Evolutionary conservation across 1,140 invertebrate genomes (phyloP).

Genomic region (Diploscapter pachys): DNA sequence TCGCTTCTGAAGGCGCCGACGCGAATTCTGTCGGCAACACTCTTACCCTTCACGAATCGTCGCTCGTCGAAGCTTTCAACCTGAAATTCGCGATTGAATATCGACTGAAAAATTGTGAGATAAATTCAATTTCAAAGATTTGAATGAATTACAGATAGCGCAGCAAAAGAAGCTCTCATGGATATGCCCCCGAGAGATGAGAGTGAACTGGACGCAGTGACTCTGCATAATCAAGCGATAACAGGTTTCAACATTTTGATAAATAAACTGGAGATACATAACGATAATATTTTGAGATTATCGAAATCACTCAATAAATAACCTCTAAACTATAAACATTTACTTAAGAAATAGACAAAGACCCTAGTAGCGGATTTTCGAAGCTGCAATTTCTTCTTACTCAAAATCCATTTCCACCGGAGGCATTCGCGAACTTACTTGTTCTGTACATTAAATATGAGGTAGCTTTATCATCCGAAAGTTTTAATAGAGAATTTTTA

Average conservation of each 20-base stretch:
- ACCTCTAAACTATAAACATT: too few relatives aligned
- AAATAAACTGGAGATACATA: too few relatives aligned
- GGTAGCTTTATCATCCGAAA: constrained; percentile 44
- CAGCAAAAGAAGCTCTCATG: constrained; percentile 67
- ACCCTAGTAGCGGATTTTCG: constrained; percentile 88
- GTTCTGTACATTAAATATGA: constrained; percentile 92
- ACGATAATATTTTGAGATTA: too few relatives aligned
- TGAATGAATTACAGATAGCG: not conserved
- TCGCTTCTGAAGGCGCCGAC: constrained; percentile 92
- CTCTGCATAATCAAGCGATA: constrained; percentile 90
- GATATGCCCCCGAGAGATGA: constrained; percentile 94
- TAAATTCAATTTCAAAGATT: not conserved
- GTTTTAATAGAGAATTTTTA: constrained; percentile 50
- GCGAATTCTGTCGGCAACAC: constrained; percentile 95
- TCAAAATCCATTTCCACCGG: constrained; percentile 91
- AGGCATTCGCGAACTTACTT: constrained; percentile 93
- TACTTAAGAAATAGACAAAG: constrained; percentile 74
- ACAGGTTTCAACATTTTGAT: not conserved
- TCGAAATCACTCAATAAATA: too few relatives aligned
- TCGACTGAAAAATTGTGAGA: constrained; percentile 84
- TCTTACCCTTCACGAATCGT: constrained; percentile 87
- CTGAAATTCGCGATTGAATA: constrained; percentile 97
- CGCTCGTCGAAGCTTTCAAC: constrained; percentile 95
- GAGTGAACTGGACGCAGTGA: constrained; percentile 95
- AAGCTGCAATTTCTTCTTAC: constrained; percentile 94